Percentiles rank a stretch among this genome's conserved stretches.
Evolutionary conservation across 53 echinoderm and acorn worm species (phyloP).

Genomic region (Henricia sp.): DNA sequence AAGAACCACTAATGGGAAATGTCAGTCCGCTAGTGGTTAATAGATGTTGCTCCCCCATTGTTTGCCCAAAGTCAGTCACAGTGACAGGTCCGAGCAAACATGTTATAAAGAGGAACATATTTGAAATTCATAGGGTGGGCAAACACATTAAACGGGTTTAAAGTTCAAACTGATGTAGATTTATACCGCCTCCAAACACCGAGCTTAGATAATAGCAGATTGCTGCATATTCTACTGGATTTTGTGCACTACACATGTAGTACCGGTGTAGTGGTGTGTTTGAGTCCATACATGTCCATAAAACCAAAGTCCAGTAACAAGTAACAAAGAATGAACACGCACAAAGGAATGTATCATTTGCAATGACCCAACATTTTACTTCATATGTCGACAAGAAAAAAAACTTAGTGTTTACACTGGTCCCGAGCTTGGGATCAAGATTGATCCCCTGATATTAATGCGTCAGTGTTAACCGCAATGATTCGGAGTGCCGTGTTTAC

Average conservation of each 20-base stretch:
- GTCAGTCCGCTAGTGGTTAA: not conserved
- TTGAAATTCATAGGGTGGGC: constrained; percentile 14
- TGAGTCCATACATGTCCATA: not conserved
- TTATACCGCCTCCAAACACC: not conserved
- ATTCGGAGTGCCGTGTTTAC: too few relatives aligned
- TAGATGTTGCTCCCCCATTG: constrained; percentile 11
- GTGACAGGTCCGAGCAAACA: constrained; percentile 52
- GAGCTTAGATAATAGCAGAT: constrained; percentile 11
- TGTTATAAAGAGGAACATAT: constrained; percentile 18
- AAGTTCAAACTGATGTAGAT: constrained; percentile 50
- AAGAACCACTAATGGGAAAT: not conserved
- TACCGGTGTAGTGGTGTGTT: not conserved
- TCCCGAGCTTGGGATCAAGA: too few relatives aligned
- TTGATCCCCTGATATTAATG: too few relatives aligned
- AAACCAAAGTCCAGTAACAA: too few relatives aligned
- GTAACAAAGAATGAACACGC: too few relatives aligned
- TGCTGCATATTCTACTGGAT: too few relatives aligned
- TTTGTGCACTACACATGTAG: not conserved
- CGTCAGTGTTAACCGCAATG: too few relatives aligned
- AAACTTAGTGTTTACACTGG: too few relatives aligned
- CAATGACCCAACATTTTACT: too few relatives aligned
- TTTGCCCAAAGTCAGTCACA: constrained; percentile 20
- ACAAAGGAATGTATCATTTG: too few relatives aligned
- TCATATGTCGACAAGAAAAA: too few relatives aligned
- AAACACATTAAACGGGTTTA: constrained; percentile 53